Evolutionary conservation across 2,797 vertebrate genomes (phyloP).

Genomic region (Hemitrygon akajei): DNA sequence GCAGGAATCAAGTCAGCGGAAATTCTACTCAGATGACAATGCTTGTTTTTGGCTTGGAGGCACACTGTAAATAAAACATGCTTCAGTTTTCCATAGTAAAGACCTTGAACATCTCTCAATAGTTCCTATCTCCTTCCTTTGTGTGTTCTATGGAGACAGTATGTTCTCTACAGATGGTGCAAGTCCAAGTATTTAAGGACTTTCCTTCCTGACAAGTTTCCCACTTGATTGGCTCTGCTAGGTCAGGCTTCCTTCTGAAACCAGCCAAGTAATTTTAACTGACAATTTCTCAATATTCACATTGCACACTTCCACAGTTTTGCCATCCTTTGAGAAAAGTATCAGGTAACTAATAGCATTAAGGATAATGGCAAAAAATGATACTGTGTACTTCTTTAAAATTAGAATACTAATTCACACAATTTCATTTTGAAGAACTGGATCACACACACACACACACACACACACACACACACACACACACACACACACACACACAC

Average conservation of each 20-base stretch:
- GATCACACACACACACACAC: no score
- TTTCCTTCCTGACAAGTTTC: constrained; percentile 1
- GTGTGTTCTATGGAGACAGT: no score
- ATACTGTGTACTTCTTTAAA: background rate
- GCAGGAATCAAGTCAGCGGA: background rate
- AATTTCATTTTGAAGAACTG: background rate
- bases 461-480: no score
- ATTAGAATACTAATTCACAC: background rate
- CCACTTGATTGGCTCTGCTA: background rate
- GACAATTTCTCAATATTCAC: background rate
- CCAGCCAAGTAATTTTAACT: background rate
- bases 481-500: no score
- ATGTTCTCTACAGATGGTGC: background rate
- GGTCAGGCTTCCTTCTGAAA: constrained; percentile 2
- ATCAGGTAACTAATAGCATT: background rate
- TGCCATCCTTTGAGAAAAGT: background rate
- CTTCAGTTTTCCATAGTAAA: background rate
- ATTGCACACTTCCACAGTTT: background rate
- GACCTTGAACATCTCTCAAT: background rate
- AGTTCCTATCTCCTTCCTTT: constrained; percentile 4
- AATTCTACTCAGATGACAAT: background rate
- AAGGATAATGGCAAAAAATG: background rate
- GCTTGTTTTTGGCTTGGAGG: background rate
- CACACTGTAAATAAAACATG: constrained; percentile 6
- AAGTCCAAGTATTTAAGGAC: background rate